Base-by-base conservation (phyloP, 2,888 invertebrate species). In the Temnothorax unifasciatus region DNA sequence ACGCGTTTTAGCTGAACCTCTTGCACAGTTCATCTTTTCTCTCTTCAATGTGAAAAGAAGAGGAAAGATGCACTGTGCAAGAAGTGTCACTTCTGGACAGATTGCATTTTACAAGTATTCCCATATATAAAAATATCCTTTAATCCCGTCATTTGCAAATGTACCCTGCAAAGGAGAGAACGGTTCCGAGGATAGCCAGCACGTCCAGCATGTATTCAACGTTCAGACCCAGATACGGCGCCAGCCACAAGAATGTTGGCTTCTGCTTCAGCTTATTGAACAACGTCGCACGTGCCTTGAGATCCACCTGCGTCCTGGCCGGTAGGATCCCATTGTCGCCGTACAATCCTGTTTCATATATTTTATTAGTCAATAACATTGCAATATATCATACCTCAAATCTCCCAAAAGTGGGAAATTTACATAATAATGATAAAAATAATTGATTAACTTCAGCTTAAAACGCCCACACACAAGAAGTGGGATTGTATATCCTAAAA, bases 251-350 rank as follows among this genome's bases (percentile, higher is more conserved):
- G 64, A 97, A 93, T 1, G 97, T 96, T 8, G 97, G 97, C 90
- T 97, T 96, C 86, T 96, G 96, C 88, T 95, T 96, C 6, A 97
- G 95, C 92, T 96, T 96, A 25, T 96, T 95, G 47, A 95, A 93
- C 69, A 96, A 93, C n/a, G 96, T 94, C 88, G 95, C 95, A 76
- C 95, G 95, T 88, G 94, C 89, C 66, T 94, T 93, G n/a, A 94
- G 91, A 76, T 95, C 95, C 85, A 96, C 86, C 83, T 95, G 95
- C 1, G 95, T 94, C 88, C 95, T 95, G 13, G 96, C 97, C 75
- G 97, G 97, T 84, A 97, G 93, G 77, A 97, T 95, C 73, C 97
- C 97, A 96, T 97, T 96, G 92, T 97, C 96, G 4, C 97, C 97
- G 94, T 97, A 97, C 34, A 97, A 94, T 85, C 97, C 97, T 97